Evolutionary conservation across 2,888 invertebrate genomes (phyloP), one percentile per base, ranked within the genome.

Genomic region (Caenorhabditis parvicauda): DNA sequence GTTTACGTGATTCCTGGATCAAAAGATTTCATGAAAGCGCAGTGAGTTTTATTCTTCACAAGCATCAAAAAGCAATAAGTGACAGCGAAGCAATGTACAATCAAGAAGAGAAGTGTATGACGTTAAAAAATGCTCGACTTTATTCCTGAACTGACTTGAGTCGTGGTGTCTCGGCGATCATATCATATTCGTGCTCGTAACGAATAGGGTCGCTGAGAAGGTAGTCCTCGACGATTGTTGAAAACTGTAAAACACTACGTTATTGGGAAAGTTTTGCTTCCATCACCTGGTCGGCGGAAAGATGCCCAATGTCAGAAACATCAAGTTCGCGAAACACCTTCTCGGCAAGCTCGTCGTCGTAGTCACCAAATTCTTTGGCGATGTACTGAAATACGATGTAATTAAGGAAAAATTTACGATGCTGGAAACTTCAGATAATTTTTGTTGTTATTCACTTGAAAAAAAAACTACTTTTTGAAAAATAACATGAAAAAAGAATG

Each of bases 1-100:
- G 81, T 84, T 58, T 81, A 84, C 71, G 71, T 54, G 17, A 74
- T 80, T 41, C 83, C 84, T 7, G 72, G 81, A 7, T 71, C 83
- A n/a, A 80, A 81, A 39, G 62, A 68, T 3, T 82, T 82, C 68
- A 81, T 84, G n/a, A 81, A 82, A 44, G 59, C 72, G 49, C 68
- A 76, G 80, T 80, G 51, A 69, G 77, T 72, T 38, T 37, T 43
- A 22, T 46, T 41, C 12, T 35, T 32, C 46, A 27, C 35, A 39
- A 38, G 32, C 7, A 6, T 19, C 32, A 25, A 25, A 27, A 24
- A 44, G 25, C 44, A 44, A 43, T 21, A 43, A 5, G 22, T 17
- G 35, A 14, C 2, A 24, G 6, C n/a, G n/a, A 41, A 19, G 29
- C 22, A 54, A n/a, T n/a, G n/a, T n/a, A 37, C 27, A 38, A 12